Evolutionary conservation across 1,140 invertebrate species (phyloP).

Genomic region (Drosophila teissieri): DNA sequence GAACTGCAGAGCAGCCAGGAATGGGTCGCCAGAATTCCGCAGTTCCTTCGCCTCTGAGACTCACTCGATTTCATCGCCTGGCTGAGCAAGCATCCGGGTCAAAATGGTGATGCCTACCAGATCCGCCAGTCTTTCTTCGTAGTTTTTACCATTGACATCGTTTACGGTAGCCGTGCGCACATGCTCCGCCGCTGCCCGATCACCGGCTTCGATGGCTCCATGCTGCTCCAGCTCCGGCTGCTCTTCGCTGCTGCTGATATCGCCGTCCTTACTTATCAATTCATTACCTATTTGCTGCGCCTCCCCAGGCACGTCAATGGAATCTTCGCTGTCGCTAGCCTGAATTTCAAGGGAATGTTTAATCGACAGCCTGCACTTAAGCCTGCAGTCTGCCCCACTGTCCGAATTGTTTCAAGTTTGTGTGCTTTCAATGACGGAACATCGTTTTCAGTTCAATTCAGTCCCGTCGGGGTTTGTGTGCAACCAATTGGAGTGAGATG

Average conservation of each 20-base stretch:
- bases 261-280: constrained; percentile 53
- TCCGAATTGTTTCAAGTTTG: constrained; percentile 16
- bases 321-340: constrained; percentile 80
- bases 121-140: constrained; percentile 82
- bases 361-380: constrained; percentile 21
- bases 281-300: constrained; percentile 69
- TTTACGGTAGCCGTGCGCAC: constrained; percentile 14
- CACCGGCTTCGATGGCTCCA: constrained; percentile 4
- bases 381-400: constrained; percentile 4
- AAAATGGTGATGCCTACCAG: constrained; percentile 76
- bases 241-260: constrained; percentile 23
- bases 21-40: not conserved
- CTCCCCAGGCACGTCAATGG: constrained; percentile 47
- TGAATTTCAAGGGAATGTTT: constrained; percentile 77
- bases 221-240: constrained; percentile 12
- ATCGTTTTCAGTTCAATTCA: constrained; percentile 16
- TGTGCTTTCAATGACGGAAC: constrained; percentile 1
- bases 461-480: constrained; percentile 16
- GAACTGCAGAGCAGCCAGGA: constrained; percentile 12
- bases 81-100: constrained; percentile 35
- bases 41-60: constrained; percentile 13
- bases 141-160: constrained; percentile 78
- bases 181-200: too few species aligned
- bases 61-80: constrained; percentile 58
- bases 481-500: constrained; percentile 34